These are phyloP conservation scores for Leucania comma DNA, from an alignment of 2,888 invertebrate species.

Conservation along the genomic window DNA sequence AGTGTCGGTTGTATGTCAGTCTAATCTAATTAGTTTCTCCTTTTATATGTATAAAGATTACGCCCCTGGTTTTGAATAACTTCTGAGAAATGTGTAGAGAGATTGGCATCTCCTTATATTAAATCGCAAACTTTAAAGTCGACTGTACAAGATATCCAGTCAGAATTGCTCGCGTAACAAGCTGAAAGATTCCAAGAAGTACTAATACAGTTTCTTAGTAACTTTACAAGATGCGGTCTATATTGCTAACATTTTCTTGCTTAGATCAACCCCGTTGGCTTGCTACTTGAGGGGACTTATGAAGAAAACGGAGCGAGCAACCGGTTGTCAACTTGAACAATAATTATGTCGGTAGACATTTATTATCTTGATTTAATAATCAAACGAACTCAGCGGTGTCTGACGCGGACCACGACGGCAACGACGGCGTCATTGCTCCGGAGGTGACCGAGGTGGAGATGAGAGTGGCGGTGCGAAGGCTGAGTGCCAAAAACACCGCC, in stretches of 20 bases:
- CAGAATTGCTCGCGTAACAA: neutral
- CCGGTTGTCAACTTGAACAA: conserved; percentile 39
- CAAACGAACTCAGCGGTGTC: too few species aligned
- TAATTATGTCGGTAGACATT: neutral
- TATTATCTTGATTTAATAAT: conserved; percentile 1
- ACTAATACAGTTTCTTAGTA: conserved; percentile 4
- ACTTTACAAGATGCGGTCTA: conserved; percentile 11
- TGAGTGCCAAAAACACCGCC: too few species aligned
- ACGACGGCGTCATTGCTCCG: too few species aligned
- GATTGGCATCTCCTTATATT: neutral
- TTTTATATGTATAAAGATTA: neutral
- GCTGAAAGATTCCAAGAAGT: neutral
- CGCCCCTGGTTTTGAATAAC: neutral
- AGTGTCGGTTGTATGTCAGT: too few species aligned
- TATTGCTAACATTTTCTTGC: conserved; percentile 30
- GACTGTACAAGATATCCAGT: neutral
- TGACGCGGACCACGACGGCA: too few species aligned
- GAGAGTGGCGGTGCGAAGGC: too few species aligned
- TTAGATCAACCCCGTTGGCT: conserved; percentile 8
- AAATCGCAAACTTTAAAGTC: neutral
- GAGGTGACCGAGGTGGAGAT: too few species aligned
- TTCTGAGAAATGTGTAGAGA: neutral
- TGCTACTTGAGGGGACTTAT: conserved; percentile 6
- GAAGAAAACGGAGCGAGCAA: conserved; percentile 21
- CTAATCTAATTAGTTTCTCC: too few species aligned